Evolutionary conservation across 2,113 vertebrate species (phyloP).

Genomic region (Cisticola juncidis): DNA sequence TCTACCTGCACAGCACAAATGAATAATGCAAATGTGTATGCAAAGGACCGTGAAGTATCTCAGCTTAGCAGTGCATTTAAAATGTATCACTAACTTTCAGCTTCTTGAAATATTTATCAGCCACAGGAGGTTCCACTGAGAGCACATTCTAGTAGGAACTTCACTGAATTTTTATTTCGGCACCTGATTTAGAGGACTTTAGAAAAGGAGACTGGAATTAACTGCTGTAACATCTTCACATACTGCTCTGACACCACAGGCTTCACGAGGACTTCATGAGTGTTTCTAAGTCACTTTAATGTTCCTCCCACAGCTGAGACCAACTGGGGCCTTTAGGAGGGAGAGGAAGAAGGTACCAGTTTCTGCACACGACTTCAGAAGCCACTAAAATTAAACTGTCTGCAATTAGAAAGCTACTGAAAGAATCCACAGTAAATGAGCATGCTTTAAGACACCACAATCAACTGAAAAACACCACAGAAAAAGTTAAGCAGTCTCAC

Average conservation of each 20-base stretch:
- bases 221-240: not conserved
- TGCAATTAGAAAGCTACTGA: not conserved
- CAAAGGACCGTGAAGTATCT: slow-evolving; percentile 44
- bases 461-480: not conserved
- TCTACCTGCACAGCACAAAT: slow-evolving; percentile 47
- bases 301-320: not conserved
- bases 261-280: not conserved
- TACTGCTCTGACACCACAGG: not conserved
- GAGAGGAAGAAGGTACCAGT: not conserved
- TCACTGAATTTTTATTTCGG: slow-evolving; percentile 21
- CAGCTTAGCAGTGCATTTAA: slow-evolving; percentile 49
- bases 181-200: not conserved
- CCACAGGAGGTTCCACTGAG: not conserved
- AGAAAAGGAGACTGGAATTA: not conserved
- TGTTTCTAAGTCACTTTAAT: not conserved
- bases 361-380: not conserved
- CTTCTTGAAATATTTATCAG: slow-evolving; percentile 25
- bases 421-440: not conserved
- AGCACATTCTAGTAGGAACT: slow-evolving; percentile 4
- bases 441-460: not conserved
- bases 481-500: not conserved
- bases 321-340: not conserved
- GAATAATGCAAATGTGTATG: slow-evolving; percentile 58
- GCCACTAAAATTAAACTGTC: not conserved
- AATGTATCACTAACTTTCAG: slow-evolving; percentile 54